A percentile compares a stretch with the other conserved stretches of the same genome.
phyloP scores from a whole-genome alignment of 2,113 vertebrate species.

The Dicrurus megarhynchus region DNA sequence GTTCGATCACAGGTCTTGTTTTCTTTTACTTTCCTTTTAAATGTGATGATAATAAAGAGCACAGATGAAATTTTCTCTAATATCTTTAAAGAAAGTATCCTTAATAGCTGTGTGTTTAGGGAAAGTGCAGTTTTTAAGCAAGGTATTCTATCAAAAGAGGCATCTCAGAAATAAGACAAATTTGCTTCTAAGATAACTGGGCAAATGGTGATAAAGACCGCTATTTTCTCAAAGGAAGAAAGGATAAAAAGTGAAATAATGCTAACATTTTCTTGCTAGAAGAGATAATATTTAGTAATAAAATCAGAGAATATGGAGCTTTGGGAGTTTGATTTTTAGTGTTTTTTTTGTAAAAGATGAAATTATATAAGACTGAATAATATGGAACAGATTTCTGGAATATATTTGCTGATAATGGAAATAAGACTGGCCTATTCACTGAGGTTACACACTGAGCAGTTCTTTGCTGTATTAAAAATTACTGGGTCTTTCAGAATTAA shows the following conservation, averaged over 20 bases:
- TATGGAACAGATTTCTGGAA: not conserved
- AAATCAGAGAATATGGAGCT: not conserved
- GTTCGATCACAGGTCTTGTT: not conserved
- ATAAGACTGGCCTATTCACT: not conserved
- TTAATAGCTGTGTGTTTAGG: not conserved
- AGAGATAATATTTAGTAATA: not conserved
- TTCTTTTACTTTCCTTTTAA: not conserved
- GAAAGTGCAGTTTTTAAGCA: not conserved
- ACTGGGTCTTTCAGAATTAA: slow-evolving; percentile 39
- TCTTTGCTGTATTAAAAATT: slow-evolving; percentile 64
- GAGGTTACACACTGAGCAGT: not conserved
- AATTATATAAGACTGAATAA: not conserved
- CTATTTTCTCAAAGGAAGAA: not conserved
- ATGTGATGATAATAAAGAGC: not conserved
- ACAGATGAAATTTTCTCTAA: not conserved
- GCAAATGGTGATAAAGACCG: not conserved
- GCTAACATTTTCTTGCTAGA: not conserved
- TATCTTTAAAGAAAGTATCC: not conserved
- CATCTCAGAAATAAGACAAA: not conserved
- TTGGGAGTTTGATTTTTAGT: not conserved
- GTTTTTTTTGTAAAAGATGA: not conserved
- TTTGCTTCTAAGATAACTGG: not conserved
- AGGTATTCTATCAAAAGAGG: not conserved
- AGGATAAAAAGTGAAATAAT: not conserved
- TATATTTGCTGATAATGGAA: slow-evolving; percentile 45